A percentile compares a stretch with the other conserved stretches of the same genome.
phyloP scores from a whole-genome alignment of 2,113 vertebrate species.

The Rynchops niger region DNA sequence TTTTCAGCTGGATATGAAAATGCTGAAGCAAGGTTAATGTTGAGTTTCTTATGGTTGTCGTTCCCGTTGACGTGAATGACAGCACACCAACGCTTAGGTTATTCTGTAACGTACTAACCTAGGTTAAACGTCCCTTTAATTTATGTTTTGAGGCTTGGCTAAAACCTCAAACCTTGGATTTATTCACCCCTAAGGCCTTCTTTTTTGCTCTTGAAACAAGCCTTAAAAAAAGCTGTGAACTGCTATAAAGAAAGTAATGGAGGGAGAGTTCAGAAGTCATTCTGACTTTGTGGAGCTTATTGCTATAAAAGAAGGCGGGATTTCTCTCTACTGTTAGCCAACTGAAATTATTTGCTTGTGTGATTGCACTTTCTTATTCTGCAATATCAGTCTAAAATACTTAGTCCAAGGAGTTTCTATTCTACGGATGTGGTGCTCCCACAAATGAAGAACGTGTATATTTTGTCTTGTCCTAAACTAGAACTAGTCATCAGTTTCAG shows the following conservation, averaged over 20 bases:
- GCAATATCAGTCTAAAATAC: neutral
- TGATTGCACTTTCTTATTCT: neutral
- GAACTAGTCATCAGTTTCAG: neutral
- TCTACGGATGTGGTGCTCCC: neutral
- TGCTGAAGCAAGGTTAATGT: neutral
- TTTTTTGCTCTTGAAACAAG: neutral
- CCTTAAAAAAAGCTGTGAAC: neutral
- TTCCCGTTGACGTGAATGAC: neutral
- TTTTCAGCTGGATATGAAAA: neutral
- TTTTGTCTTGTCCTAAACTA: neutral
- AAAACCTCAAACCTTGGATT: neutral
- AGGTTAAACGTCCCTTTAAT: neutral
- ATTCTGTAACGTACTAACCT: neutral
- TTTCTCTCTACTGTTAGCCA: neutral
- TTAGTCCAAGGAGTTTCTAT: neutral
- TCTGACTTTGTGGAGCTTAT: neutral
- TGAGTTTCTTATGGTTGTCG: neutral
- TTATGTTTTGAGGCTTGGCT: neutral
- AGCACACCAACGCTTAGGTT: neutral
- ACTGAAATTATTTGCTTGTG: neutral
- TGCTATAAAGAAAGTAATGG: neutral
- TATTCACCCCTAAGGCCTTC: neutral
- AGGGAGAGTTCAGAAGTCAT: neutral
- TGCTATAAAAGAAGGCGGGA: neutral
- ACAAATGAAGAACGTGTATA: neutral